Evolutionary conservation across 2,888 invertebrate species (phyloP).

Genomic region (Cenopis cana): DNA sequence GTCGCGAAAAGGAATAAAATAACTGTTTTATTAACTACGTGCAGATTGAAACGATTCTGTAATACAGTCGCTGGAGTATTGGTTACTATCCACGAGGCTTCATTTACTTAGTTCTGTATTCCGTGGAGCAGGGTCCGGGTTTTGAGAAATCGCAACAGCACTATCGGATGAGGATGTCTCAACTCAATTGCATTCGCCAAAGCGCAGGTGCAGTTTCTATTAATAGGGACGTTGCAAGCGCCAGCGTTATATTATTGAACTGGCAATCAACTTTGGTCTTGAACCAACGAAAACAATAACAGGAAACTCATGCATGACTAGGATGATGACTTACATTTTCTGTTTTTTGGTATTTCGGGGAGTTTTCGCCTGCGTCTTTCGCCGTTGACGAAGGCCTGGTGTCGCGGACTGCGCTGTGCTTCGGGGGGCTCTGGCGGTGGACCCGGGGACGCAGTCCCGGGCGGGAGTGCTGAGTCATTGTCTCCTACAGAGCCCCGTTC

Average conservation of each 20-base stretch:
- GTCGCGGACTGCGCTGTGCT: constrained; percentile 68
- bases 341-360: constrained; percentile 95
- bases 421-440: constrained; percentile 65
- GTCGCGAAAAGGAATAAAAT: not conserved
- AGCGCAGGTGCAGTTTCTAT: constrained; percentile 57
- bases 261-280: constrained; percentile 45
- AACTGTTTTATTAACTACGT: not conserved
- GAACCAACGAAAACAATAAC: constrained; percentile 42
- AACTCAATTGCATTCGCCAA: constrained; percentile 50
- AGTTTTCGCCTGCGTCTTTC: constrained; percentile 92
- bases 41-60: not conserved
- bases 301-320: constrained; percentile 29
- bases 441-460: constrained; percentile 61
- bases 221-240: constrained; percentile 47
- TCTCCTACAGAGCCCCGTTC: constrained; percentile 85
- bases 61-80: not conserved
- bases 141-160: constrained; percentile 34
- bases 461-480: constrained; percentile 68
- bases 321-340: constrained; percentile 89
- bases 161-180: constrained; percentile 10
- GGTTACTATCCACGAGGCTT: constrained; percentile 18
- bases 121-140: not conserved
- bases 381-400: constrained; percentile 72
- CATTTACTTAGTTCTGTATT: constrained; percentile 6
- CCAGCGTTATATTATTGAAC: constrained; percentile 46